Conservation (phyloP, 2,113 vertebrate species). For the Ceuthmochares aereus region DNA sequence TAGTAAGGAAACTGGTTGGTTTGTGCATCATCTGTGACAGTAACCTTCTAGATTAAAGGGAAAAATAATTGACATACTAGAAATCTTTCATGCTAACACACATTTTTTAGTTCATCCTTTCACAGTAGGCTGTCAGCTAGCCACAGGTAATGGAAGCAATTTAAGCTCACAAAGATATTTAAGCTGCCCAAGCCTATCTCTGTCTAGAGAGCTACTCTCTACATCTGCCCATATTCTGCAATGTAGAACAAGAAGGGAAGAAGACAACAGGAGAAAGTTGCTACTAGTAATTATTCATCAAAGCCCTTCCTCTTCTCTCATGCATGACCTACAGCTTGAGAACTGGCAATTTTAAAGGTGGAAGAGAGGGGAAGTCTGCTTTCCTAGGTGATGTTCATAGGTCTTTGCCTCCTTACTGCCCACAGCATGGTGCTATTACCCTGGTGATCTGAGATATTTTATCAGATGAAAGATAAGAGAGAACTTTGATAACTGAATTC, state of each 20-base stretch:
- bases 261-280: background rate
- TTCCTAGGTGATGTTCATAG: background rate
- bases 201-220: background rate
- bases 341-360: background rate
- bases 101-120: background rate
- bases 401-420: background rate
- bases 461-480: background rate
- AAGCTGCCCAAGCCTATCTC: background rate
- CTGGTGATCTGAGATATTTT: background rate
- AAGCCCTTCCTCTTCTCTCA: background rate
- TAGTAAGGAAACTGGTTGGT: background rate
- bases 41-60: background rate
- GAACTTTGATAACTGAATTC: conserved; percentile 12
- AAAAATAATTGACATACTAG: background rate
- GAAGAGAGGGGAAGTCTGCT: background rate
- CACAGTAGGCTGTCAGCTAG: background rate
- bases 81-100: background rate
- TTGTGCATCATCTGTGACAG: background rate
- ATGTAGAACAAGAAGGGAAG: background rate
- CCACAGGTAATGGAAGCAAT: background rate
- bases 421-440: background rate
- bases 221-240: background rate
- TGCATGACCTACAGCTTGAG: background rate
- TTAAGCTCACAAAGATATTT: background rate
- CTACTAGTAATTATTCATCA: conserved; percentile 1